Percentiles rank a stretch among this genome's conserved stretches.
These are phyloP conservation scores for Acrocephalus scirpaceus DNA, from an alignment of 2,797 vertebrate genomes.

Conservation along the genomic window DNA sequence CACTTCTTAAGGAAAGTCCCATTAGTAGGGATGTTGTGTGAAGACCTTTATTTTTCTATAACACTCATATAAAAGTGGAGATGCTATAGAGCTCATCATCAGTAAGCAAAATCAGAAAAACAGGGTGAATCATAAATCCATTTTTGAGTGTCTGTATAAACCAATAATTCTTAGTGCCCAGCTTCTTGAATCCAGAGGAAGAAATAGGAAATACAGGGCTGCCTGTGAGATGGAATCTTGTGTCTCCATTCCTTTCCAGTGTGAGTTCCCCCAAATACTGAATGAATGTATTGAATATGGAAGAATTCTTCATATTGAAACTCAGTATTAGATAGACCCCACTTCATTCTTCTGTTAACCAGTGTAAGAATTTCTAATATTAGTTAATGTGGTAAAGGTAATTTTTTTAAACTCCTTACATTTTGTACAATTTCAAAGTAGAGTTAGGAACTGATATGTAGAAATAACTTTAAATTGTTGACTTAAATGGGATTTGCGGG, in stretches of 20 bases:
- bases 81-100: background rate
- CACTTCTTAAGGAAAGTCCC: background rate
- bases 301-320: background rate
- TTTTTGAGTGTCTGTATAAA: background rate
- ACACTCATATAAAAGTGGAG: background rate
- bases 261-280: background rate
- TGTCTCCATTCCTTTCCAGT: background rate
- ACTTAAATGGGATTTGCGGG: background rate
- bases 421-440: background rate
- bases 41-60: background rate
- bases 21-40: background rate
- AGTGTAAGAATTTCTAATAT: background rate
- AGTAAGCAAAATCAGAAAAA: background rate
- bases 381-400: background rate
- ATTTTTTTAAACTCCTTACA: background rate
- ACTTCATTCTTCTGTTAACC: background rate
- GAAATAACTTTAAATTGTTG: background rate
- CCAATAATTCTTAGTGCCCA: background rate
- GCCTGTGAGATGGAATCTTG: background rate
- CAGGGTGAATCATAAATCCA: background rate
- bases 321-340: background rate
- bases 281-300: background rate
- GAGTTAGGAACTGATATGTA: background rate
- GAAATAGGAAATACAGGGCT: background rate
- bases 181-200: background rate